These are phyloP conservation scores for Perizoma flavofasciatum DNA, from an alignment of 2,888 invertebrate genomes.

Conservation along the genomic window DNA sequence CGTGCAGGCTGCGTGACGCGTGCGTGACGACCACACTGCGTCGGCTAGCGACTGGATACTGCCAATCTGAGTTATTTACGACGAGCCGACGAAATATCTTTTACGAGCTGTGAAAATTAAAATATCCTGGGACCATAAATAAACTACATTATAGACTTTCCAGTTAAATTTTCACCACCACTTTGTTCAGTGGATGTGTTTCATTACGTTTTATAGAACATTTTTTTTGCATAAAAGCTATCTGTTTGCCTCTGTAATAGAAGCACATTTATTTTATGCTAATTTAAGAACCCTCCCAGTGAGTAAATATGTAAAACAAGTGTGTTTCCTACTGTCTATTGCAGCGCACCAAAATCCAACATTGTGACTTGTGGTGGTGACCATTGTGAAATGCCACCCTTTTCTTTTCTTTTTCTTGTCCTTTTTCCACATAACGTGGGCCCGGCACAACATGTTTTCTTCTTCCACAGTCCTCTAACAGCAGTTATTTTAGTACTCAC, in stretches of 20 bases:
- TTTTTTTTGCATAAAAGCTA: constrained; percentile 9
- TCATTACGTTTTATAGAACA: constrained; percentile 8
- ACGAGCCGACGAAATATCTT: constrained; percentile 31
- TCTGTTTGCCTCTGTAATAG: neutral
- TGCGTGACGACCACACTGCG: constrained; percentile 21
- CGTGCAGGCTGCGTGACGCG: constrained; percentile 33
- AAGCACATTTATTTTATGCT: too few species aligned
- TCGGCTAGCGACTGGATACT: constrained; percentile 26
- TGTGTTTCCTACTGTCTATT: too few species aligned
- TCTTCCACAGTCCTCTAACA: too few species aligned
- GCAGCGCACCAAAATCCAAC: too few species aligned
- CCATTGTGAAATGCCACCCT: too few species aligned
- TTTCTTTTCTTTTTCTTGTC: too few species aligned
- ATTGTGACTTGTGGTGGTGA: too few species aligned
- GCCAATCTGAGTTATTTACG: constrained; percentile 39
- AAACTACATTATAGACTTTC: constrained; percentile 28
- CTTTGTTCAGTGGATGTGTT: constrained; percentile 17
- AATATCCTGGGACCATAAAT: constrained; percentile 35
- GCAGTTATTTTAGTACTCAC: too few species aligned
- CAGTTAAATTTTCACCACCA: constrained; percentile 10
- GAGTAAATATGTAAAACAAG: too few species aligned
- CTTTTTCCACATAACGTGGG: too few species aligned
- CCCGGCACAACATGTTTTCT: too few species aligned
- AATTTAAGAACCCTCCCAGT: too few species aligned
- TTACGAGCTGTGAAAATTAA: constrained; percentile 36